Percentiles rank a stretch among this genome's conserved stretches.
phyloP scores from a whole-genome alignment of 2,888 invertebrate species.

The Laspeyria flexula region DNA sequence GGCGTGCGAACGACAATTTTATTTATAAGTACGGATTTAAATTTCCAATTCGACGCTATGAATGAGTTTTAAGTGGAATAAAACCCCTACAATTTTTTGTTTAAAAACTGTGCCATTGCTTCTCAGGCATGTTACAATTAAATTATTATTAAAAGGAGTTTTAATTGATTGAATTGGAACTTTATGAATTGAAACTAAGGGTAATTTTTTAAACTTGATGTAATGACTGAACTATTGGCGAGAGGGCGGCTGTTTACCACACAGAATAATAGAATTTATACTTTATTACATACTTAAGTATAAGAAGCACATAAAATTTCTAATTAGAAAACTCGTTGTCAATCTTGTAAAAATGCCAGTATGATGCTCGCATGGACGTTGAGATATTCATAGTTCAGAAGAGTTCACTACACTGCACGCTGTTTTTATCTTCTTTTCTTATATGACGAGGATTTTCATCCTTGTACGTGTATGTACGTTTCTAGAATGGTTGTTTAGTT shows the following conservation, averaged over 20 bases:
- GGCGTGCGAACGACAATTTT: conserved; percentile 36
- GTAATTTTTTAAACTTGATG: no score
- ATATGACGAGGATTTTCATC: no score
- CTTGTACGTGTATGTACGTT: neutral
- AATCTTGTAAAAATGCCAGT: conserved; percentile 9
- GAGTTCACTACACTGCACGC: conserved; percentile 6
- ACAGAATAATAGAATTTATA: no score
- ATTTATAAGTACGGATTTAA: conserved; percentile 22
- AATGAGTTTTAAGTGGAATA: conserved; percentile 25
- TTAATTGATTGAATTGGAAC: no score
- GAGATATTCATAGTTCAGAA: conserved; percentile 3
- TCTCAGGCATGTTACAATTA: neutral
- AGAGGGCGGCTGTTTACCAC: no score
- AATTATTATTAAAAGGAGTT: no score
- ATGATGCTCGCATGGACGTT: neutral
- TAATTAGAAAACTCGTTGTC: conserved; percentile 25
- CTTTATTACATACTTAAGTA: no score
- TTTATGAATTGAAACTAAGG: no score
- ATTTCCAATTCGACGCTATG: conserved; percentile 28
- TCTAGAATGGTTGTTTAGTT: neutral
- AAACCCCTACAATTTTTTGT: neutral
- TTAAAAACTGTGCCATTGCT: no score
- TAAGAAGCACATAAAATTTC: conserved; percentile 26
- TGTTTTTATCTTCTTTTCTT: no score
- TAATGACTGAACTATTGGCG: no score